Base-by-base conservation (phyloP, 2,113 vertebrate genomes). In the Nematolebias whitei region DNA sequence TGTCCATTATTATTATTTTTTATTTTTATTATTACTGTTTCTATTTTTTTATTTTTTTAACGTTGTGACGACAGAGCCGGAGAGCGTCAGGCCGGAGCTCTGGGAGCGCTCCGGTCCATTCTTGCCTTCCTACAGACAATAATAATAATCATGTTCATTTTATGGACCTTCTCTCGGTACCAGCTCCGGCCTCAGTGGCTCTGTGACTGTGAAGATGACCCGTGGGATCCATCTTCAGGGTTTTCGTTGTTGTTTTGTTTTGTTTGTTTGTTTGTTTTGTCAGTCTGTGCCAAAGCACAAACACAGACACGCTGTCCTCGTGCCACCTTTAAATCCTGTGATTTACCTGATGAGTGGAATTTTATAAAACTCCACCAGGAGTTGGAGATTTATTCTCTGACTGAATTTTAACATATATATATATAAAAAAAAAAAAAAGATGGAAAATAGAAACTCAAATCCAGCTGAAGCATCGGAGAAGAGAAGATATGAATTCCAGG, bases 51-150 rank as follows among this genome's bases (percentile, higher is more conserved):
- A 89, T 93, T 79, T 92, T 85, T 90, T 81, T 92, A 95, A 95
- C 93, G 94, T 94, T 96, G 95, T 95, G 95, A 95, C 91, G 92
- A 94, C 89, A 96, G 26, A 94, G 84, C 87, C 86, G 84, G 78
- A 88, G 85, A 88, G 83, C 85, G 86, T 96, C 94, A 93, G 94
- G 93, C 94, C 93, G 94, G 94, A 95, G 92, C 85, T 90, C 93
- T 93, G 92, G 93, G 64, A 94, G 92, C 92, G 78, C 55, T 79
- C 80, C 92, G 94, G 94, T 92, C 93, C 94, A 89, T 93, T 93
- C 94, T 95, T 96, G 95, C 93, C 95, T 95, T 96, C 93, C 93
- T 93, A 92, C 86, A 89, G 20, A 32, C 1, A 38, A 16, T 53
- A 14, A 57, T 1, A 51, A 6, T 23, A 4, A 52, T 12, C 29